These are phyloP conservation scores for Zygogramma bicolorata DNA, from an alignment of 2,888 invertebrate genomes.

Conservation along the genomic window DNA sequence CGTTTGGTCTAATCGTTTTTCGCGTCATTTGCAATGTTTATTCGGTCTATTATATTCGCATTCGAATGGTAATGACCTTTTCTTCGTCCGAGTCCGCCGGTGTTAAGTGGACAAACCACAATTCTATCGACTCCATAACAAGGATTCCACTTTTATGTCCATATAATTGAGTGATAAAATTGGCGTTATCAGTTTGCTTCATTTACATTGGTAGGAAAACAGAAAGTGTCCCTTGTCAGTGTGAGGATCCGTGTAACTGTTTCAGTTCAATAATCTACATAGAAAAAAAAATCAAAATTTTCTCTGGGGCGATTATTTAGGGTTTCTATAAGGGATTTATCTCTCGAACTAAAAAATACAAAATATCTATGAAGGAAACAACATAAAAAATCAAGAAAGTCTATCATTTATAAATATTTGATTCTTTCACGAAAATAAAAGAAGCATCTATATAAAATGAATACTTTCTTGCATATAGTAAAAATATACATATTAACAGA, in stretches of 20 bases:
- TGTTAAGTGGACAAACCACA: conserved; percentile 55
- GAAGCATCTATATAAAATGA: too few relatives aligned
- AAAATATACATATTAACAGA: too few relatives aligned
- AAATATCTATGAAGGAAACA: too few relatives aligned
- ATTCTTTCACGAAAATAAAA: too few relatives aligned
- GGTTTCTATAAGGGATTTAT: too few relatives aligned
- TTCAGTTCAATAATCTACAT: neutral
- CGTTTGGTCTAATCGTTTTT: conserved; percentile 45
- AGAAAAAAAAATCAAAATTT: too few relatives aligned
- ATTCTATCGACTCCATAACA: conserved; percentile 45
- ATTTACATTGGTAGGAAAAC: neutral
- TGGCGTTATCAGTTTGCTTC: neutral
- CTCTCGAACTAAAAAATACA: too few relatives aligned
- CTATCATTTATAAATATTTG: too few relatives aligned
- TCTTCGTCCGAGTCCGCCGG: conserved; percentile 47
- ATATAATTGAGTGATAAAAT: conserved; percentile 54
- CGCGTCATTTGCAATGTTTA: conserved; percentile 51
- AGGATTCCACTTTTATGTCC: conserved; percentile 51
- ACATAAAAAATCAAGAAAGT: too few relatives aligned
- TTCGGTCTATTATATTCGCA: conserved; percentile 54
- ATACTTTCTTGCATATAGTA: too few relatives aligned
- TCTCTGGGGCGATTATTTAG: too few relatives aligned
- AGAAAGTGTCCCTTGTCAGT: neutral
- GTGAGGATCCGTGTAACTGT: neutral
- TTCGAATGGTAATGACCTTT: conserved; percentile 57